Evolutionary conservation across 2,888 invertebrate genomes (phyloP).

Genomic region (Drosophila mayaguana): DNA sequence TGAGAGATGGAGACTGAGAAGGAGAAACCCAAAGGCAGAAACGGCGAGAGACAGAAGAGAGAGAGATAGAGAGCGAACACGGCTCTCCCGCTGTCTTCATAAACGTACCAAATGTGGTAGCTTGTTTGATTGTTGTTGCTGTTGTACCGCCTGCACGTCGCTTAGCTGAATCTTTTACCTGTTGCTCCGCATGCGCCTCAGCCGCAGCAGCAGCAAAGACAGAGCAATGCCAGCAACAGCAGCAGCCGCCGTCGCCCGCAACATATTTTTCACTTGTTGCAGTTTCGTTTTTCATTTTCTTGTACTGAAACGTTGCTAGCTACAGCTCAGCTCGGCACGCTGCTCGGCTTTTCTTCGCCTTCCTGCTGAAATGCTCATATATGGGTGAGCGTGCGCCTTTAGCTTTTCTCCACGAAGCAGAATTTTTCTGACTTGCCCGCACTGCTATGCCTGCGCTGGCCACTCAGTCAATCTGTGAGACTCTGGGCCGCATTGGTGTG

Average conservation of each 20-base stretch:
- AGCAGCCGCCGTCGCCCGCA: constrained; percentile 55
- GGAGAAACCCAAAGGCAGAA: constrained; percentile 8
- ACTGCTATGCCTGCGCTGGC: constrained; percentile 1
- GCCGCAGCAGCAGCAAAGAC: constrained; percentile 39
- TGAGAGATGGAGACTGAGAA: constrained; percentile 23
- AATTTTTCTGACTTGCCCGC: constrained; percentile 22
- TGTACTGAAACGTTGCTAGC: constrained; percentile 51
- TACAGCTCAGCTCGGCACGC: constrained; percentile 37
- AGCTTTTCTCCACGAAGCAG: constrained; percentile 29
- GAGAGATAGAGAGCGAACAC: constrained; percentile 17
- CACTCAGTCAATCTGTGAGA: constrained; percentile 27
- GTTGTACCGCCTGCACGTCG: constrained; percentile 37
- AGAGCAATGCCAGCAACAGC: constrained; percentile 23
- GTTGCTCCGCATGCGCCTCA: constrained; percentile 49
- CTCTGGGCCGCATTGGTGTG: constrained; percentile 39
- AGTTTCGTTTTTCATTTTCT: constrained; percentile 83
- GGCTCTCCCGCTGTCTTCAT: constrained; percentile 53
- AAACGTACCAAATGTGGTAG: constrained; percentile 76
- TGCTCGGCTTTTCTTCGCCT: constrained; percentile 28
- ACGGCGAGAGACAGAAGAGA: constrained; percentile 6
- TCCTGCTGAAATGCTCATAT: constrained; percentile 26
- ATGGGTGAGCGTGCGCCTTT: constrained; percentile 25
- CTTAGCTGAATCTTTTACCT: constrained; percentile 57
- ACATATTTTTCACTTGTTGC: constrained; percentile 83
- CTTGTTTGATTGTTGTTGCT: constrained; percentile 55